These are phyloP conservation scores for Channa striata DNA, from an alignment of 2,797 vertebrate genomes.

Conservation along the genomic window DNA sequence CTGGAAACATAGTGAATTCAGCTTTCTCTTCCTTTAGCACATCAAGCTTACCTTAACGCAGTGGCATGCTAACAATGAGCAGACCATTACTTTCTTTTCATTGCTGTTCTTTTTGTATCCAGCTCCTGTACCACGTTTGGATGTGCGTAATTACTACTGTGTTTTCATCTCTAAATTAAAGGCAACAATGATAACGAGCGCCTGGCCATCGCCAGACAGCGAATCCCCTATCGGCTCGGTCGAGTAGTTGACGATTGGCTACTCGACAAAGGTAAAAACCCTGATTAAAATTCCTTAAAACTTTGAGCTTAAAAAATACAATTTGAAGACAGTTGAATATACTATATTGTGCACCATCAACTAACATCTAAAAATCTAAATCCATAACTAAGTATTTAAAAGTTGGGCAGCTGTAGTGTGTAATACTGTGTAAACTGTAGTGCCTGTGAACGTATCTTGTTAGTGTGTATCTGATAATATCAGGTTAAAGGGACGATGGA, in stretches of 20 bases:
- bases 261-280: slow-evolving; percentile 99
- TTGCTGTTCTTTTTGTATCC: slow-evolving; percentile 86
- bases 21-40: slow-evolving; percentile 57
- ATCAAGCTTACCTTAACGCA: slow-evolving; percentile 61
- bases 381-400: slow-evolving; percentile 99
- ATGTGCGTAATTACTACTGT: slow-evolving; percentile 89
- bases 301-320: slow-evolving; percentile 88
- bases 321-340: slow-evolving; percentile 96
- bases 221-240: slow-evolving; percentile 99
- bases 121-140: slow-evolving; percentile 85
- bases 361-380: slow-evolving; percentile 99
- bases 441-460: slow-evolving; percentile 84
- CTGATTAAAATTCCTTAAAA: slow-evolving; percentile 99
- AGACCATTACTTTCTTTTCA: slow-evolving; percentile 87
- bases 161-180: slow-evolving; percentile 94
- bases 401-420: slow-evolving; percentile 98
- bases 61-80: slow-evolving; percentile 76
- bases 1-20: slow-evolving; percentile 72
- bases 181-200: slow-evolving; percentile 99
- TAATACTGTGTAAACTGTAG: slow-evolving; percentile 99
- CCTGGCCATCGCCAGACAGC: slow-evolving; percentile 99
- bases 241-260: slow-evolving; percentile 99
- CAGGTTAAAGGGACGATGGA: slow-evolving; percentile 99
- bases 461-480: slow-evolving; percentile 95
- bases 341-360: slow-evolving; percentile 97